These are phyloP conservation scores for Adelges cooleyi DNA, from an alignment of 1,140 invertebrate genomes.

Conservation along the genomic window DNA sequence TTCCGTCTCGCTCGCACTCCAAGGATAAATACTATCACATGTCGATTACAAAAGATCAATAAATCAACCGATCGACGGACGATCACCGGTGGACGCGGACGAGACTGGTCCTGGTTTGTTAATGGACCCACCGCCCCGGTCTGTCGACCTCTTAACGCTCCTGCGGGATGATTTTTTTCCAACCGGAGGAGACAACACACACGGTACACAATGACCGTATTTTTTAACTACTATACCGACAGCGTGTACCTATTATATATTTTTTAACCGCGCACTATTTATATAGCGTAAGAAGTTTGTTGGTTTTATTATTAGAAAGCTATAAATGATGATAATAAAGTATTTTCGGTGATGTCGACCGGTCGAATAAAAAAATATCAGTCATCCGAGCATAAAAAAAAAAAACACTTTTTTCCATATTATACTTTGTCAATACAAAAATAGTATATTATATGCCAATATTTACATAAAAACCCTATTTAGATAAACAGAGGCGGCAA, in stretches of 20 bases:
- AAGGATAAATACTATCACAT: constrained; percentile 8
- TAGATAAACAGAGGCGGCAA: no score
- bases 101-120: constrained; percentile 26
- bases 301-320: background rate
- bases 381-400: no score
- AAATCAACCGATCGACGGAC: constrained; percentile 28
- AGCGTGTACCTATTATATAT: background rate
- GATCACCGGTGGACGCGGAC: constrained; percentile 23
- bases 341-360: constrained; percentile 1
- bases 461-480: no score
- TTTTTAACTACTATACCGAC: background rate
- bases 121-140: background rate
- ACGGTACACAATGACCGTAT: constrained; percentile 1
- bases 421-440: no score
- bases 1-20: background rate
- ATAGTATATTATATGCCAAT: no score
- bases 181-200: no score
- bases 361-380: no score
- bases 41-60: constrained; percentile 28
- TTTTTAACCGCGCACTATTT: background rate
- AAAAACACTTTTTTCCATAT: no score
- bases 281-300: constrained; percentile 6
- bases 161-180: background rate
- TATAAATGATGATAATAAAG: constrained; percentile 12
- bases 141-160: constrained; percentile 18